Percentiles rank a stretch among this genome's conserved stretches.
Evolutionary conservation across 2,113 vertebrate genomes (phyloP).

Genomic region (Budorcas taxicolor): DNA sequence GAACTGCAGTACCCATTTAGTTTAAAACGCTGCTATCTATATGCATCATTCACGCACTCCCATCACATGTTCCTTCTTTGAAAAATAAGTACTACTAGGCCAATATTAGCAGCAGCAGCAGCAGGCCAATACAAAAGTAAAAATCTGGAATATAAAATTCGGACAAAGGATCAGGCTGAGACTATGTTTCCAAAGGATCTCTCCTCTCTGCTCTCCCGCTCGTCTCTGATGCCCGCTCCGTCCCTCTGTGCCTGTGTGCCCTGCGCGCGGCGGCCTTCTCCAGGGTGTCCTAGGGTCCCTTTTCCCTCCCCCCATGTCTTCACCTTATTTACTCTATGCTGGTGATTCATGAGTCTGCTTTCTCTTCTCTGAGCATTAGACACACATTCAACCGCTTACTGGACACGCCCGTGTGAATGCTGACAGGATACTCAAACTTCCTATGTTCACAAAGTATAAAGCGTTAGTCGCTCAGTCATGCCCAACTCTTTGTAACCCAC

Average conservation of each 20-base stretch:
- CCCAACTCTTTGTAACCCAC: neutral
- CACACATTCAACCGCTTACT: neutral
- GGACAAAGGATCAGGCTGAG: neutral
- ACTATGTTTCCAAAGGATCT: neutral
- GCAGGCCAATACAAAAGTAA: neutral
- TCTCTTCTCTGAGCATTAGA: neutral
- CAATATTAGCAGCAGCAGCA: neutral
- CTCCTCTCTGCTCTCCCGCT: neutral
- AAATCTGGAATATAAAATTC: neutral
- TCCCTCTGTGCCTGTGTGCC: neutral
- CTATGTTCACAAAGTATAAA: neutral
- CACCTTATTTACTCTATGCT: neutral
- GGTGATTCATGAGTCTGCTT: neutral
- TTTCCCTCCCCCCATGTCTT: neutral
- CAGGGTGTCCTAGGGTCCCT: no score
- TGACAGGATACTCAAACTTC: neutral
- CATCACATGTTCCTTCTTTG: neutral
- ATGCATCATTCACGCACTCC: neutral
- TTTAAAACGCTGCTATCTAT: neutral
- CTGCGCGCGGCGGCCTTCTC: neutral
- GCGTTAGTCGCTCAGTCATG: neutral
- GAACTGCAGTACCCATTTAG: neutral
- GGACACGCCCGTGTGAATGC: no score
- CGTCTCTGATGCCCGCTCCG: no score
- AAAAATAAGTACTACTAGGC: neutral